Conservation (phyloP, 1,140 invertebrate genomes). For the Drosophila repleta region DNA sequence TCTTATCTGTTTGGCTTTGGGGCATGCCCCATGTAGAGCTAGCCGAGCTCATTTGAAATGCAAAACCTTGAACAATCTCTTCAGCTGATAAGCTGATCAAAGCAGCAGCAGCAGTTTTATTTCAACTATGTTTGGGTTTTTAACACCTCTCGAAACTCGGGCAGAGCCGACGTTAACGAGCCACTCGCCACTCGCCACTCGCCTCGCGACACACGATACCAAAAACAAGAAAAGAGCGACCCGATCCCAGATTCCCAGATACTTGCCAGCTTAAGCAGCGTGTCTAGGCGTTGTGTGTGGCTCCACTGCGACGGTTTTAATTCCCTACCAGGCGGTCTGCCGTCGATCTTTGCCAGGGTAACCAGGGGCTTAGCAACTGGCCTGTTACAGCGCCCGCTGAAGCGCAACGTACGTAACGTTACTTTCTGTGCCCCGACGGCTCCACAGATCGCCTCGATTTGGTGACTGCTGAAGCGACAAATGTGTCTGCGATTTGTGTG, state of each 20-base stretch:
- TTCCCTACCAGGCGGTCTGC: conserved; percentile 21
- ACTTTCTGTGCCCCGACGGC: conserved; percentile 4
- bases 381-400: conserved; percentile 21
- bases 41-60: conserved; percentile 59
- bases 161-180: conserved; percentile 43
- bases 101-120: conserved; percentile 34
- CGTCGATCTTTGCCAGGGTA: conserved; percentile 7
- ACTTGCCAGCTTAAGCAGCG: conserved; percentile 6
- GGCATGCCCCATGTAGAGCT: conserved; percentile 22
- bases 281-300: conserved; percentile 31
- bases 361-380: neutral
- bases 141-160: conserved; percentile 48
- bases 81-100: conserved; percentile 62
- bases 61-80: conserved; percentile 58
- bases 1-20: conserved; percentile 31
- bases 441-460: conserved; percentile 7
- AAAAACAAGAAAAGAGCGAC: too few species aligned
- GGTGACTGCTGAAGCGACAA: conserved; percentile 74
- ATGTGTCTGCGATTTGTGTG: conserved; percentile 59
- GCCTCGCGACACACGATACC: conserved; percentile 4
- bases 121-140: conserved; percentile 24
- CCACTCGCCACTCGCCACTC: conserved; percentile 13
- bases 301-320: neutral
- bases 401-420: conserved; percentile 39
- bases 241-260: conserved; percentile 2